Conservation (phyloP, 2,797 vertebrate species). For the Myotis findleyi region DNA sequence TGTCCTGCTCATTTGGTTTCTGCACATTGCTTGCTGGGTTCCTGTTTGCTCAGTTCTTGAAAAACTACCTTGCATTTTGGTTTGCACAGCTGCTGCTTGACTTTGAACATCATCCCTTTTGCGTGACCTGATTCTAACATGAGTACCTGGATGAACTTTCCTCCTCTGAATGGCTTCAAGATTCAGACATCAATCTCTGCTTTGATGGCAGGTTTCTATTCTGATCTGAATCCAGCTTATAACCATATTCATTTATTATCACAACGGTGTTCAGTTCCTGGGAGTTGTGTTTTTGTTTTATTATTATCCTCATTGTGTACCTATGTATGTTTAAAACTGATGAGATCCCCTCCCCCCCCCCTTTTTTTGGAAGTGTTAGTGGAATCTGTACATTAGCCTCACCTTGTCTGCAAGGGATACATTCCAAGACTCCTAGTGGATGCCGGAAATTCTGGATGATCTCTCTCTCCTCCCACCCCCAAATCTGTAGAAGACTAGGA, state of each 20-base stretch:
- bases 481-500: not conserved
- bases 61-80: not conserved
- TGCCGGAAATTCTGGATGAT: not conserved
- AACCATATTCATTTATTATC: not conserved
- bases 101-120: not conserved
- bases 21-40: not conserved
- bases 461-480: too few relatives aligned
- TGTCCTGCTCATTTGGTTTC: not conserved
- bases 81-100: not conserved
- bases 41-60: not conserved
- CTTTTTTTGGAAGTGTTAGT: not conserved
- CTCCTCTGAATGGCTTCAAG: not conserved
- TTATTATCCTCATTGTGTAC: not conserved
- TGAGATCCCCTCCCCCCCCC: fast-evolving
- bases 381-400: not conserved
- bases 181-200: not conserved
- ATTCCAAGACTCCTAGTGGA: not conserved
- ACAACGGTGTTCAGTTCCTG: not conserved
- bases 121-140: not conserved
- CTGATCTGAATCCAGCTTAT: not conserved
- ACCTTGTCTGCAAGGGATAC: not conserved
- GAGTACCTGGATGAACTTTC: not conserved
- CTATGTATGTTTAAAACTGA: not conserved
- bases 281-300: not conserved
- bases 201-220: not conserved